Percentiles rank a stretch among this genome's conserved stretches.
Conservation (phyloP, 2,113 vertebrate species). For the Phylloscopus trochilus region DNA sequence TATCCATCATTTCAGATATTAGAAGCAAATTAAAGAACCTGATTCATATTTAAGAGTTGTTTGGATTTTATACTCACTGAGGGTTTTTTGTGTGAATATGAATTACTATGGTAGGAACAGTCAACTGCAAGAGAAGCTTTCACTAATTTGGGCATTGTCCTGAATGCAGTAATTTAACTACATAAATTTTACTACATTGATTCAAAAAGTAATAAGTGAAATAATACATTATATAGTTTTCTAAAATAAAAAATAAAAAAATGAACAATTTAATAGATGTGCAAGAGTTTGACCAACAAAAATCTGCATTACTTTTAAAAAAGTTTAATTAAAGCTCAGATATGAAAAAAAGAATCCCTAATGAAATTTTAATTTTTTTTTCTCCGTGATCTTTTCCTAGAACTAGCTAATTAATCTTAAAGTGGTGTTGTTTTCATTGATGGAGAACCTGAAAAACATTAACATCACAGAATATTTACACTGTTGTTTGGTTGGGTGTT, state of each 20-base stretch:
- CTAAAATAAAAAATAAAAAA: background rate
- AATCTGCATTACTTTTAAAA: background rate
- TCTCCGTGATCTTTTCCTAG: background rate
- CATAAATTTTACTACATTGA: background rate
- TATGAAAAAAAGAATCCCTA: rapidly evolving
- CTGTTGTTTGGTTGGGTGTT: background rate
- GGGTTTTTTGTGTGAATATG: background rate
- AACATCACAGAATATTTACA: background rate
- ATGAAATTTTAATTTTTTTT: background rate
- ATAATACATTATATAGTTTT: background rate
- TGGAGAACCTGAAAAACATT: background rate
- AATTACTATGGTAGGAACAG: background rate
- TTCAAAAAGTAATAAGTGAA: background rate
- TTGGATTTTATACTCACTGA: background rate
- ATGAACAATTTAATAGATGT: background rate
- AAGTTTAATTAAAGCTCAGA: background rate
- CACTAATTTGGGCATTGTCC: background rate
- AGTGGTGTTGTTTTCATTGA: background rate
- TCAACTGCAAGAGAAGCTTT: background rate
- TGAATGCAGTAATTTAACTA: background rate
- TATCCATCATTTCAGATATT: background rate
- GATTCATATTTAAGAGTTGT: background rate
- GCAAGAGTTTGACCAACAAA: background rate
- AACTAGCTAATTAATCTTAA: background rate
- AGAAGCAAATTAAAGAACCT: background rate